phyloP scores from a whole-genome alignment of 2,888 invertebrate species.

The Watsonalla binaria region DNA sequence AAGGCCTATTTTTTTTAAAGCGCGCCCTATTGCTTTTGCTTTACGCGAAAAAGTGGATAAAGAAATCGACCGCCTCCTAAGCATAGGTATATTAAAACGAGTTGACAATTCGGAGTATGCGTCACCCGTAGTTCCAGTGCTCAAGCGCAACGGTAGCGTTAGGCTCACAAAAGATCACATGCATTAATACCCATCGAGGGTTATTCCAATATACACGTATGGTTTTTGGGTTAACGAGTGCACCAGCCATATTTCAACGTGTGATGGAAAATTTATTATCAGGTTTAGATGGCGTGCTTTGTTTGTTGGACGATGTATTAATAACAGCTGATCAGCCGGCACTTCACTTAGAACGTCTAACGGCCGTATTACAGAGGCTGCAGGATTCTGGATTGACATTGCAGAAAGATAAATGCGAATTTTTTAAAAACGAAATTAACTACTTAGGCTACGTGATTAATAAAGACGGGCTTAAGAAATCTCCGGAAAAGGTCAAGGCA shows the following conservation, averaged over 20 bases:
- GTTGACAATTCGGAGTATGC: slow-evolving; percentile 11
- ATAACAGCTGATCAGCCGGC: slow-evolving; percentile 5
- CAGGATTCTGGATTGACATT: slow-evolving; percentile 12
- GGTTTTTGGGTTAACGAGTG: slow-evolving; percentile 6
- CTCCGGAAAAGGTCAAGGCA: slow-evolving; percentile 6
- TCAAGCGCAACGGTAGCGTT: slow-evolving; percentile 5
- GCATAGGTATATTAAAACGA: slow-evolving; percentile 15
- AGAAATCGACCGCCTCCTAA: slow-evolving; percentile 15
- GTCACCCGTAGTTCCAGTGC: neutral
- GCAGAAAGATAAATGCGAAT: slow-evolving; percentile 14
- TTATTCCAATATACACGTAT: slow-evolving; percentile 6
- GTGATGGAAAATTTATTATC: slow-evolving; percentile 11
- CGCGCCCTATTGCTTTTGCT: slow-evolving; percentile 17
- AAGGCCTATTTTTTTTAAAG: slow-evolving; percentile 11
- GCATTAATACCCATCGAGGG: slow-evolving; percentile 10
- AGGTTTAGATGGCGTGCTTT: slow-evolving; percentile 12
- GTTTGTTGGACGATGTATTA: slow-evolving; percentile 12
- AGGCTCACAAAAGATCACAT: slow-evolving; percentile 8
- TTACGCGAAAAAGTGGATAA: slow-evolving; percentile 12
- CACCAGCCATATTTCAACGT: slow-evolving; percentile 6
- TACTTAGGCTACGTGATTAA: slow-evolving; percentile 11
- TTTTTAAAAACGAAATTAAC: slow-evolving; percentile 10
- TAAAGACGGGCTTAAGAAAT: slow-evolving; percentile 7
- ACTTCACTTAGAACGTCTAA: slow-evolving; percentile 9
- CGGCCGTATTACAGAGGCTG: slow-evolving; percentile 10